Evolutionary conservation across 2,797 vertebrate species (phyloP).

Genomic region (Sylvilagus floridanus): DNA sequence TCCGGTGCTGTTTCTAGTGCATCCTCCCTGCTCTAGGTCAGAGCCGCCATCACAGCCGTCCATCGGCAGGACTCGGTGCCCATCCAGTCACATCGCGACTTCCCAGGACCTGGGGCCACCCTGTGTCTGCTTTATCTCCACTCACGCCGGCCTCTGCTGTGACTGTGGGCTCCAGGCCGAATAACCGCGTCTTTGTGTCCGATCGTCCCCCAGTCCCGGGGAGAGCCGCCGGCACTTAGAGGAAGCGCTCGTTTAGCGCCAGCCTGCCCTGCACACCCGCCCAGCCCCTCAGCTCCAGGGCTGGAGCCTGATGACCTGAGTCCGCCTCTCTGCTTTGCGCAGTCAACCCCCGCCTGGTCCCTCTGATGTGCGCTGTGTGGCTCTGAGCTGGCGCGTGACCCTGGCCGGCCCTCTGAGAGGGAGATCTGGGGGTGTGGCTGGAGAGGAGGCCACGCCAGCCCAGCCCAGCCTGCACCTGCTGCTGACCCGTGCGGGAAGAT

Average conservation of each 20-base stretch:
- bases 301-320: accelerated
- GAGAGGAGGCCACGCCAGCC: background rate
- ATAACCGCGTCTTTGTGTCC: background rate
- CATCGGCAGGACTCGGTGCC: too few relatives aligned
- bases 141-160: too few relatives aligned
- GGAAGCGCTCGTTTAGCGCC: background rate
- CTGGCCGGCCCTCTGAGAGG: background rate
- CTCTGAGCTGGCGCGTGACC: background rate
- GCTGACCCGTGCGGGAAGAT: background rate
- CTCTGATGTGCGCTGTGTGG: background rate
- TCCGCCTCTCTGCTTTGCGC: background rate
- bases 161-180: background rate
- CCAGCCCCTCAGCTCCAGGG: background rate
- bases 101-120: too few relatives aligned
- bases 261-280: too few relatives aligned
- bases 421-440: background rate
- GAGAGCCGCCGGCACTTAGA: background rate
- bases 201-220: background rate
- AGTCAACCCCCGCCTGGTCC: background rate
- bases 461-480: background rate
- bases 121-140: too few relatives aligned
- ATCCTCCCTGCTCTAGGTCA: too few relatives aligned
- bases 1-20: too few relatives aligned
- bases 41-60: too few relatives aligned
- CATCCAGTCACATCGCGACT: too few relatives aligned